phyloP scores from a whole-genome alignment of 1,140 invertebrate genomes.

The Drosophila subpulchrella region DNA sequence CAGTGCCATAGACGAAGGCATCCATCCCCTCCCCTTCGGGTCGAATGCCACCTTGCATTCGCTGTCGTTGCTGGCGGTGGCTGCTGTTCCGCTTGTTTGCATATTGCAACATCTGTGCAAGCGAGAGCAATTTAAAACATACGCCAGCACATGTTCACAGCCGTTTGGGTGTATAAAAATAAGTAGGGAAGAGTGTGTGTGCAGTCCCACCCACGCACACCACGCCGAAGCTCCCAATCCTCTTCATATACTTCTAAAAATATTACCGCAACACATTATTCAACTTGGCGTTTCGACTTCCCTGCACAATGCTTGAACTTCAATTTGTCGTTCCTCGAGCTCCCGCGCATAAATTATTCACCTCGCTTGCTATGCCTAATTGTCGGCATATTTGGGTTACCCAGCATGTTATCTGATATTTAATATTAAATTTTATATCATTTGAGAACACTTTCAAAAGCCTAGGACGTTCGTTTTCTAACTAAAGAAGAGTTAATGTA shows the following conservation, averaged over 20 bases:
- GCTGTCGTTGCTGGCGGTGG: slow-evolving; percentile 18
- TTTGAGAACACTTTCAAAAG: no score
- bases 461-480: no score
- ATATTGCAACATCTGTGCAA: slow-evolving; percentile 80
- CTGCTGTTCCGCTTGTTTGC: slow-evolving; percentile 73
- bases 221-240: slow-evolving; percentile 1
- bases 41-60: slow-evolving; percentile 47
- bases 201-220: slow-evolving; percentile 26
- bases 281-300: slow-evolving; percentile 17
- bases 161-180: slow-evolving; percentile 23
- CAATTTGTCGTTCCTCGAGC: neutral
- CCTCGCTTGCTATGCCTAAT: neutral
- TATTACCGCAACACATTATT: slow-evolving; percentile 46
- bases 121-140: slow-evolving; percentile 72
- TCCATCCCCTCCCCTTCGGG: neutral
- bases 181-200: slow-evolving; percentile 9
- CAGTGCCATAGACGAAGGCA: slow-evolving; percentile 9
- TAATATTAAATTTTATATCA: no score
- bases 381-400: no score
- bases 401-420: no score
- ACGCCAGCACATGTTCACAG: slow-evolving; percentile 62
- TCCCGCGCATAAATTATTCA: neutral
- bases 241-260: slow-evolving; percentile 28
- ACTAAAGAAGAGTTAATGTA: no score
- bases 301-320: slow-evolving; percentile 32